These are phyloP conservation scores for Paramormyrops kingsleyae DNA, from an alignment of 2,113 vertebrate species.

Conservation along the genomic window DNA sequence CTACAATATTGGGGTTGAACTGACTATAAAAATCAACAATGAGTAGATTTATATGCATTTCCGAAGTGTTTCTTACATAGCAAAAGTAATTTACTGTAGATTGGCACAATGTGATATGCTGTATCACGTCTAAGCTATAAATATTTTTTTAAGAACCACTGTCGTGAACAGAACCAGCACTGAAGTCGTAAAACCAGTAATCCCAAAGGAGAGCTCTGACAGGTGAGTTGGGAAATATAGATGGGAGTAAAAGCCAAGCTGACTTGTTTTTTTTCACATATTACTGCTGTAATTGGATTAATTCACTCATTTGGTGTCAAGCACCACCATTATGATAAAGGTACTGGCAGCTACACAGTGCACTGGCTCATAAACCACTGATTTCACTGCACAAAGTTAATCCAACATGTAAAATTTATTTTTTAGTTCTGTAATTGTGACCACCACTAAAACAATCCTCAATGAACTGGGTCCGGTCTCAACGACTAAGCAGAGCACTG, in stretches of 20 bases:
- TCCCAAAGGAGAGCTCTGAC: neutral
- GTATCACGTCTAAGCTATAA: neutral
- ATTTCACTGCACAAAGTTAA: neutral
- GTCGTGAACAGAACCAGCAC: slow-evolving; percentile 9
- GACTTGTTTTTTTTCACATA: neutral
- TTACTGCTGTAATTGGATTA: neutral
- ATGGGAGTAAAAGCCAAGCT: neutral
- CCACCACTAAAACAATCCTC: slow-evolving; percentile 1
- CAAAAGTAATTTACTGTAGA: neutral
- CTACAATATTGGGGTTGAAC: neutral
- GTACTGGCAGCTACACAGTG: neutral
- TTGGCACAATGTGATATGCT: neutral
- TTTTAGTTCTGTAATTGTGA: slow-evolving; percentile 11
- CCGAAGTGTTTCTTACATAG: neutral
- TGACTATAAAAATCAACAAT: neutral
- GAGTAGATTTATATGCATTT: neutral
- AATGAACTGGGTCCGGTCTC: neutral
- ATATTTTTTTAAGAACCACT: slow-evolving; percentile 37
- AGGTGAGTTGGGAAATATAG: neutral
- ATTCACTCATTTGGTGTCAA: neutral
- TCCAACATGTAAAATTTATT: neutral
- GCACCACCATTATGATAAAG: neutral
- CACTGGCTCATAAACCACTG: neutral
- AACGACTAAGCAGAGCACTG: neutral
- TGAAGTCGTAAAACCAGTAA: neutral